These are phyloP conservation scores for Brachyhypopomus gauderio DNA, from an alignment of 2,113 vertebrate genomes.

Conservation along the genomic window DNA sequence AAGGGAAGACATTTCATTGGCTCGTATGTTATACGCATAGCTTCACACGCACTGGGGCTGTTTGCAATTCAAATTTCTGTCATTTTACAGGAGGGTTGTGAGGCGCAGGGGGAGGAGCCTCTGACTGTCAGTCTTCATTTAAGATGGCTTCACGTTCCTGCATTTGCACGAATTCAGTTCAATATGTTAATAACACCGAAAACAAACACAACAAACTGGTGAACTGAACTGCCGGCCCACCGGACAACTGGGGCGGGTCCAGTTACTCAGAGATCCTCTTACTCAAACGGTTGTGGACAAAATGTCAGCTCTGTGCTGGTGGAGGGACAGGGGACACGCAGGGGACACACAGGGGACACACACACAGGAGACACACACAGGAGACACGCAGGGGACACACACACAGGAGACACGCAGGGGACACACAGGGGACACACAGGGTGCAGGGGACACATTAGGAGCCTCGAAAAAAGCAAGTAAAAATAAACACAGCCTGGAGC, in stretches of 20 bases:
- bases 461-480: constrained; percentile 45
- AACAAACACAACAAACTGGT: too few relatives aligned
- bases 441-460: background rate
- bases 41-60: constrained; percentile 3
- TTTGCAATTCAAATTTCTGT: constrained; percentile 47
- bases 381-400: background rate
- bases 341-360: background rate
- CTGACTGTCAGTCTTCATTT: background rate
- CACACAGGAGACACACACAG: constrained; percentile 25
- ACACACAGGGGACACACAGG: constrained; percentile 30
- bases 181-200: too few relatives aligned
- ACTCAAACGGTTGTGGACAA: background rate
- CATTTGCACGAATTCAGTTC: too few relatives aligned
- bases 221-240: too few relatives aligned
- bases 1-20: background rate
- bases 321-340: constrained; percentile 2
- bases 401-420: background rate
- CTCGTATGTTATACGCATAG: constrained; percentile 3
- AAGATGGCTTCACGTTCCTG: background rate
- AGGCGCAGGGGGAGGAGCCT: background rate
- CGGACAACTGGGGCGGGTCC: too few relatives aligned
- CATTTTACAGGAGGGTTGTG: background rate
- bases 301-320: background rate
- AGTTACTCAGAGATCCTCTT: too few relatives aligned
- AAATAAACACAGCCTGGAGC: constrained; percentile 51